These are phyloP conservation scores for Monopterus albus DNA, from an alignment of 2,113 vertebrate genomes.

Conservation along the genomic window DNA sequence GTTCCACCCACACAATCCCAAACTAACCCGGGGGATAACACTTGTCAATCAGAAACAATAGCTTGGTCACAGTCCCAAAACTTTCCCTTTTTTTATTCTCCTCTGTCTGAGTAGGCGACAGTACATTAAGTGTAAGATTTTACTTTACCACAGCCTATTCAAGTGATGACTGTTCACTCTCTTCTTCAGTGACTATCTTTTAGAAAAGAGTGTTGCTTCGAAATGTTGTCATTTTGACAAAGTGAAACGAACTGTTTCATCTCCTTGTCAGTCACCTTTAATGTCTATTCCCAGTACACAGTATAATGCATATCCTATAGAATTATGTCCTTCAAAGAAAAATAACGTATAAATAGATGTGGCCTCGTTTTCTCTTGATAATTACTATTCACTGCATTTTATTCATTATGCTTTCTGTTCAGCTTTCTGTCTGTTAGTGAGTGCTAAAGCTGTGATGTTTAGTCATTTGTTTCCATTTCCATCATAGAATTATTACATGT, in stretches of 20 bases:
- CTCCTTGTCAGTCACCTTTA: conserved; percentile 66
- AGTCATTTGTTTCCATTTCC: conserved; percentile 22
- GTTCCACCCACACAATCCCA: conserved; percentile 53
- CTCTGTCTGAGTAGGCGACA: conserved; percentile 49
- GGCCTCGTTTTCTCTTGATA: conserved; percentile 17
- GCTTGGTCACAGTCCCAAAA: conserved; percentile 52
- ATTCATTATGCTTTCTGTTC: background rate
- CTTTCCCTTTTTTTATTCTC: conserved; percentile 30
- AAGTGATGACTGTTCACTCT: conserved; percentile 63
- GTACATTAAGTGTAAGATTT: conserved; percentile 73
- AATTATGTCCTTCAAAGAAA: conserved; percentile 41
- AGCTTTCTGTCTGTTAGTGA: conserved; percentile 24
- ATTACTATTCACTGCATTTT: conserved; percentile 29
- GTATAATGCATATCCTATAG: conserved; percentile 2
- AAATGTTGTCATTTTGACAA: conserved; percentile 65
- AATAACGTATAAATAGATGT: conserved; percentile 31
- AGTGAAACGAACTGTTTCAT: conserved; percentile 63
- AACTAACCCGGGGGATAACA: conserved; percentile 61
- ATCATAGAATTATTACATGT: conserved; percentile 39
- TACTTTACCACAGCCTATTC: conserved; percentile 45
- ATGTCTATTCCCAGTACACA: conserved; percentile 36
- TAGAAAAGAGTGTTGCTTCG: conserved; percentile 54
- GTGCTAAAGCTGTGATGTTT: conserved; percentile 29
- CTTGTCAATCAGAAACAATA: conserved; percentile 68
- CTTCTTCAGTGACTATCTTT: conserved; percentile 33